These are phyloP conservation scores for Scaptomyza montana DNA, from an alignment of 1,140 invertebrate species.

Conservation along the genomic window DNA sequence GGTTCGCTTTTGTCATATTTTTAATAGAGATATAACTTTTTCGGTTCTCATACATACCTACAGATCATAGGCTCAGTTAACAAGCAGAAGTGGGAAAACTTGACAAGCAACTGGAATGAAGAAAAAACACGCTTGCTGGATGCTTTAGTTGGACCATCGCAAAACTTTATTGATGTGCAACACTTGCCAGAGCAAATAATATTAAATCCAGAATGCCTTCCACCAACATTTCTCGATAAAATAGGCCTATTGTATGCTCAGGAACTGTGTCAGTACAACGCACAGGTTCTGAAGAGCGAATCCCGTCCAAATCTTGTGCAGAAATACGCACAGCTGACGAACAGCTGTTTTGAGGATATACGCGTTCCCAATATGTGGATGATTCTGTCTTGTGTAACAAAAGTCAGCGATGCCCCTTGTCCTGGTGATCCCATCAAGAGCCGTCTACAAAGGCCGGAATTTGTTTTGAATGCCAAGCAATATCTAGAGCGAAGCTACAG, in stretches of 20 bases:
- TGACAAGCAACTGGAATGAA: slow-evolving; percentile 94
- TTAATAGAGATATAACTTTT: neutral
- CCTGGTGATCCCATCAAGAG: slow-evolving; percentile 89
- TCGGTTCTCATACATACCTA: neutral
- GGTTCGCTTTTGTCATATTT: slow-evolving; percentile 52
- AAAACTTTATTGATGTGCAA: slow-evolving; percentile 91
- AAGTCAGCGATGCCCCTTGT: slow-evolving; percentile 80
- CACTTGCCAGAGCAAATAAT: slow-evolving; percentile 88
- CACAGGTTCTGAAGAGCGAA: slow-evolving; percentile 89
- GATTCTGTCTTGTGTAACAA: slow-evolving; percentile 86
- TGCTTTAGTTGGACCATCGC: slow-evolving; percentile 92
- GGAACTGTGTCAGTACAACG: slow-evolving; percentile 93
- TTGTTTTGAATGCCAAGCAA: slow-evolving; percentile 91
- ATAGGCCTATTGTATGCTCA: slow-evolving; percentile 92
- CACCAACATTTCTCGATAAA: slow-evolving; percentile 79
- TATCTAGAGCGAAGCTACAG: slow-evolving; percentile 94
- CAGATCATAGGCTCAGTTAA: slow-evolving; percentile 88
- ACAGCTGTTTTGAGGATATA: slow-evolving; percentile 91
- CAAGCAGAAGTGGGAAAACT: slow-evolving; percentile 91
- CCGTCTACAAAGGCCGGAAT: slow-evolving; percentile 87
- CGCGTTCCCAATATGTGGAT: slow-evolving; percentile 95
- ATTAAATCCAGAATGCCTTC: slow-evolving; percentile 84
- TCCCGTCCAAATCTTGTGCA: slow-evolving; percentile 89
- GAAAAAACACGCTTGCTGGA: slow-evolving; percentile 95
- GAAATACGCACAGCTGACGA: slow-evolving; percentile 88